A percentile compares a stretch with the other conserved stretches of the same genome.
Conservation (phyloP, 2,113 vertebrate species). For the Myiagra hebetior region DNA sequence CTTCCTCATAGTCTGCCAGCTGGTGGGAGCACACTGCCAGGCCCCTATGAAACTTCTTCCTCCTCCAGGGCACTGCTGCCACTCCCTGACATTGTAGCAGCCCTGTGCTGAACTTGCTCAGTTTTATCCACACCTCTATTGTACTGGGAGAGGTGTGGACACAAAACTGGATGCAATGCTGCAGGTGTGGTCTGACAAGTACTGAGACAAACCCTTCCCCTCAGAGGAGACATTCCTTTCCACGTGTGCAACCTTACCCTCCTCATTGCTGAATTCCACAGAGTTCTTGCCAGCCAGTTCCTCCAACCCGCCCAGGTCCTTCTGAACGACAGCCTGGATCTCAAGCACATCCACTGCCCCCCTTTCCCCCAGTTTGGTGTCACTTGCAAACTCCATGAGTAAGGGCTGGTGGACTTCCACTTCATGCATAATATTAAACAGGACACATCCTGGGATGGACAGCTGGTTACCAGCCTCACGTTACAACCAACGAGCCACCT, state of each 20-base stretch:
- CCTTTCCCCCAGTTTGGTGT: background rate
- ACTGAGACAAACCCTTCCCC: background rate
- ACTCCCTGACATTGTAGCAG: background rate
- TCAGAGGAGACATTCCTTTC: background rate
- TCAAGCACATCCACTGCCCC: background rate
- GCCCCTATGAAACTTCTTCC: background rate
- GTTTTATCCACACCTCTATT: background rate
- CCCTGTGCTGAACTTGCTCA: background rate
- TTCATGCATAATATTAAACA: background rate
- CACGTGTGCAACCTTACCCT: background rate
- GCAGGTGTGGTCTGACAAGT: background rate
- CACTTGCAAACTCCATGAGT: background rate
- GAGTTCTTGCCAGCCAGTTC: background rate
- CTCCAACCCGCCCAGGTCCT: background rate
- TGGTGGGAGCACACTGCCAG: fast-evolving
- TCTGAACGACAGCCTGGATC: background rate
- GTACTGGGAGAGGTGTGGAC: background rate
- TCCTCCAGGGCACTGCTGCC: background rate
- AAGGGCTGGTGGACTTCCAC: background rate
- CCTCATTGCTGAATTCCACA: background rate
- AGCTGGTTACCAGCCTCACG: background rate
- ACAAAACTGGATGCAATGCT: background rate
- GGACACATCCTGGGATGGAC: fast-evolving
- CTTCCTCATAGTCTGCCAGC: background rate
- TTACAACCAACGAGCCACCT: background rate